Conservation (phyloP, 1,140 invertebrate species). For the Plutomurus gul region DNA sequence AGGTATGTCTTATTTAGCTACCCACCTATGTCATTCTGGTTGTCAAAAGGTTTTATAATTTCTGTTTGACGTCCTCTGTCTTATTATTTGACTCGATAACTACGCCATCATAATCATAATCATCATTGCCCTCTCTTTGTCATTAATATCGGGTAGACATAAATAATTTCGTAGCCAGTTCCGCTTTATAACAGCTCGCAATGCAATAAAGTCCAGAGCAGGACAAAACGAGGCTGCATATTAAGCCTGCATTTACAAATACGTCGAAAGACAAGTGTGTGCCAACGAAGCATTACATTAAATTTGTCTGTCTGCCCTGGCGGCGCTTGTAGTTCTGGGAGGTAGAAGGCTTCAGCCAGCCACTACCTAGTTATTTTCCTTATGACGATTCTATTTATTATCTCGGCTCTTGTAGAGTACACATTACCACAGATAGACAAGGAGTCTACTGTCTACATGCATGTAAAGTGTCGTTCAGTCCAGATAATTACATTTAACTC, state of each 20-base stretch:
- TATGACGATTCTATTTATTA: slow-evolving; percentile 24
- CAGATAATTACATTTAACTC: slow-evolving; percentile 7
- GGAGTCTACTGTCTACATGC: slow-evolving; percentile 1
- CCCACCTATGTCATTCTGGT: not conserved
- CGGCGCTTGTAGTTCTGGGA: too few relatives aligned
- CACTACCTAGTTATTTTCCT: too few relatives aligned
- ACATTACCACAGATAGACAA: slow-evolving; percentile 1
- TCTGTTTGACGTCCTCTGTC: not conserved
- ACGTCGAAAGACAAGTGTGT: not conserved
- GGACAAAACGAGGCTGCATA: not conserved
- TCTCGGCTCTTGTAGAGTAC: not conserved
- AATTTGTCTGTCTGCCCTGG: not conserved
- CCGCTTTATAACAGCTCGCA: not conserved
- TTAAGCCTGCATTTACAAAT: not conserved
- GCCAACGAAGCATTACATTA: not conserved
- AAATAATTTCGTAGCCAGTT: not conserved
- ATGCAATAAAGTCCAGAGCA: not conserved
- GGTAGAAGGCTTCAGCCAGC: too few relatives aligned
- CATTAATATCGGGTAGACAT: slow-evolving; percentile 20
- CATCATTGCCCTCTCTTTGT: slow-evolving; percentile 8
- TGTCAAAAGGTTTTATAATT: slow-evolving; percentile 1
- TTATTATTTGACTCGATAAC: not conserved
- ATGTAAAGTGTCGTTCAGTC: not conserved
- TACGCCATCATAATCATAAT: not conserved
- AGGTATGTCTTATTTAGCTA: not conserved